phyloP scores from a whole-genome alignment of 2,113 vertebrate genomes.

The Ctenodactylus gundi region DNA sequence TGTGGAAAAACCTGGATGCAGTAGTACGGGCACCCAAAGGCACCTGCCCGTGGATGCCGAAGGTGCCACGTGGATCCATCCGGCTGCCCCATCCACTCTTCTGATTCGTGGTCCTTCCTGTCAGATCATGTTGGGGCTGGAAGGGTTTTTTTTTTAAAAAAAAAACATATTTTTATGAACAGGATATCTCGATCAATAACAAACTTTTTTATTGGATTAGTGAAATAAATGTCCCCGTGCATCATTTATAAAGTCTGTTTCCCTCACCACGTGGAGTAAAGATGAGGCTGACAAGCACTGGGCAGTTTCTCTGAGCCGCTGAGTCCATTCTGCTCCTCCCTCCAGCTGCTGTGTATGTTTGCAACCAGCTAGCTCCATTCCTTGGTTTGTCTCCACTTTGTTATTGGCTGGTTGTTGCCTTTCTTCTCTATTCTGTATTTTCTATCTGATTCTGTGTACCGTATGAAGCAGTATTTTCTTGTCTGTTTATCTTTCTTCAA shows the following conservation, averaged over 20 bases:
- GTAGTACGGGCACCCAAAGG: not conserved
- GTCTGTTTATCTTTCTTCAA: constrained; percentile 68
- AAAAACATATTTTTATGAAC: constrained; percentile 73
- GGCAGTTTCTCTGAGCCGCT: constrained; percentile 61
- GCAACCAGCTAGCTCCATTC: constrained; percentile 60
- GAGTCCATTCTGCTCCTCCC: constrained; percentile 41
- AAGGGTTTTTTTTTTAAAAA: constrained; percentile 61
- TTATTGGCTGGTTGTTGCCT: constrained; percentile 49
- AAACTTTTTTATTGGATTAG: constrained; percentile 79
- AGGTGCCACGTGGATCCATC: not conserved
- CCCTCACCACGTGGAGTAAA: constrained; percentile 58
- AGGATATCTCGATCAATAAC: constrained; percentile 80
- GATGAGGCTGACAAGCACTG: constrained; percentile 64
- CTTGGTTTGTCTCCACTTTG: constrained; percentile 61
- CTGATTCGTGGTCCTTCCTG: constrained; percentile 29
- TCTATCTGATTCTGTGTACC: constrained; percentile 75
- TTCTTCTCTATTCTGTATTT: constrained; percentile 74
- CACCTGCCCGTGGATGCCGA: rapidly evolving
- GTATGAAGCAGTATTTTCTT: constrained; percentile 63
- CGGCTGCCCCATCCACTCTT: not conserved
- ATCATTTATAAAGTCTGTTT: constrained; percentile 79
- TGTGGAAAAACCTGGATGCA: not conserved
- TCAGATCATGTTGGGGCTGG: constrained; percentile 3
- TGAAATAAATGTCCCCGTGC: constrained; percentile 76
- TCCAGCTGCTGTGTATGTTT: constrained; percentile 43